phyloP scores from a whole-genome alignment of 2,797 vertebrate species.

The Naso thynnoides region DNA sequence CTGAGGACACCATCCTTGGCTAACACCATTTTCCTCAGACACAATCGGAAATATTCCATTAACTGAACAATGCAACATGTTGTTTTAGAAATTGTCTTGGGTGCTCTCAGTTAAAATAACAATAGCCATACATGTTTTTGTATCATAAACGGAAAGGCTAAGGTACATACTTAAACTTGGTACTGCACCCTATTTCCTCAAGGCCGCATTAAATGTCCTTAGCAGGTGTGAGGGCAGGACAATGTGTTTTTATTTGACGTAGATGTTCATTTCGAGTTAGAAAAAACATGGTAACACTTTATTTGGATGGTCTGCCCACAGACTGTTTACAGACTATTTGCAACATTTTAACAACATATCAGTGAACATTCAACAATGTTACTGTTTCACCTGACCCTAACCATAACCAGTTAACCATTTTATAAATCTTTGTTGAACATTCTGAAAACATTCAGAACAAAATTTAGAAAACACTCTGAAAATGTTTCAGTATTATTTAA shows the following conservation, averaged over 20 bases:
- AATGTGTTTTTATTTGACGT: slow-evolving; percentile 6
- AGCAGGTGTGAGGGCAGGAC: slow-evolving; percentile 17
- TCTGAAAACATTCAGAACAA: no score
- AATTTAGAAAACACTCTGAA: no score
- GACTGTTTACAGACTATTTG: no score
- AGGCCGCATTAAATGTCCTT: slow-evolving; percentile 40
- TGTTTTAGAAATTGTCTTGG: slow-evolving; percentile 29
- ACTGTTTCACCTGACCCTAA: no score
- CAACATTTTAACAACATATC: no score
- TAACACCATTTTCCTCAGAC: slow-evolving; percentile 5
- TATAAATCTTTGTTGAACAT: no score
- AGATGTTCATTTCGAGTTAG: neutral
- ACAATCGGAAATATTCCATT: slow-evolving; percentile 30
- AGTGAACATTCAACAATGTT: no score
- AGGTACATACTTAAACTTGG: slow-evolving; percentile 11
- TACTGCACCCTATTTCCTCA: slow-evolving; percentile 22
- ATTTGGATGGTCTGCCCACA: no score
- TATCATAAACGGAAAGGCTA: slow-evolving; percentile 37
- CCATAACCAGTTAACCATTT: no score
- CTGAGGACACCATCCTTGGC: slow-evolving; percentile 5
- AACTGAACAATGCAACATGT: slow-evolving; percentile 55
- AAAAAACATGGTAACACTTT: no score
- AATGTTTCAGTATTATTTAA: no score
- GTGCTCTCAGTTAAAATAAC: slow-evolving; percentile 43
- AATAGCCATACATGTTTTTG: slow-evolving; percentile 52